Base-by-base conservation (phyloP, 1,140 invertebrate genomes). In the Platyura marginata region DNA sequence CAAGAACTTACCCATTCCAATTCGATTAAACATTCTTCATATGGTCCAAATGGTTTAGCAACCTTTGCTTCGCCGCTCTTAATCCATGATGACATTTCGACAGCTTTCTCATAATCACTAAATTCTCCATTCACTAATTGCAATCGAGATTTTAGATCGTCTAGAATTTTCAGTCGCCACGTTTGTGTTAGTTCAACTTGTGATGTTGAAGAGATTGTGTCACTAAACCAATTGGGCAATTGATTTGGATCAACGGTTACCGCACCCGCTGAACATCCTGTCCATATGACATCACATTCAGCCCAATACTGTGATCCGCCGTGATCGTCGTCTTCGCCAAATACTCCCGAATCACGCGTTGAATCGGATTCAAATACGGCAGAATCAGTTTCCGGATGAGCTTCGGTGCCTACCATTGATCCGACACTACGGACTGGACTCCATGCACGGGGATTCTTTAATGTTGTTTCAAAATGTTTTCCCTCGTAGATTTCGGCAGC, bases 31-130 rank as follows among this genome's bases (percentile, higher is more conserved):
- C 81, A 85, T 50, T 86, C 81, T 44, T 81, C 72, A 59, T 74
- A 78, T 3, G 60, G 63, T 32, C 63, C 65, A 48, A 64, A 70
- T 21, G 65, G 62, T 54, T 71, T 69, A 38, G 80, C 66, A 47
- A 72, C 75, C 50, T 79, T 71, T 4, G 79, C 79, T 53, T 82
- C 75, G 19, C 78, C 79, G 47, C 74, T 79, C 52, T 86, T 83
- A 0, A 83, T 70, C 81, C 84, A 89, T 0, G 81, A 84, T 19
- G 77, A 79, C 51, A 78, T 79, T 65, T 88, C 82, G 35, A 87
- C 68, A 13, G 83, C 84, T 52, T 74, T 69, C 55, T 79, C 76
- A 60, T 74, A 82, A 34, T 66, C 61, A 15, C 68, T 61, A 42
- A 73, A 64, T 51, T 75, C 68, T 11, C 51, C 46, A 22, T 48